Evolutionary conservation across 2,797 vertebrate species (phyloP).

Genomic region (Picus viridis): DNA sequence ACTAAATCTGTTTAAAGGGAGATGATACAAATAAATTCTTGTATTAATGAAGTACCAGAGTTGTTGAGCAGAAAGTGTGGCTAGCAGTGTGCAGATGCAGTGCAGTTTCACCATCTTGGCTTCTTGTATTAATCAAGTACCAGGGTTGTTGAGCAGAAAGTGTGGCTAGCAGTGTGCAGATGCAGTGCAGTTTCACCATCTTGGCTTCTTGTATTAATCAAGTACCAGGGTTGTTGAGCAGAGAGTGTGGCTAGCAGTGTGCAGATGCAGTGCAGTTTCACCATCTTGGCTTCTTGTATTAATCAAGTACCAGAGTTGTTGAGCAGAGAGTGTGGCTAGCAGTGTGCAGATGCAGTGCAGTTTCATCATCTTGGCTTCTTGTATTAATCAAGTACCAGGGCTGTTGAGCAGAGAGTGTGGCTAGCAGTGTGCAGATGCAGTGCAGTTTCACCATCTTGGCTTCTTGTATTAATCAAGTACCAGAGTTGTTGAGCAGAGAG

Average conservation of each 20-base stretch:
- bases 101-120: no score
- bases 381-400: no score
- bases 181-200: no score
- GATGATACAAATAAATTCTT: background rate
- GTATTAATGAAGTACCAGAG: background rate
- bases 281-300: background rate
- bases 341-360: background rate
- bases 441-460: accelerated
- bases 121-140: no score
- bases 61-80: background rate
- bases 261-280: no score
- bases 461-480: no score
- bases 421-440: background rate
- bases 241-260: no score
- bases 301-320: background rate
- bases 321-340: background rate
- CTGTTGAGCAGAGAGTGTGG: background rate
- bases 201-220: no score
- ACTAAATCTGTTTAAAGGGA: background rate
- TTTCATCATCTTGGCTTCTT: no score
- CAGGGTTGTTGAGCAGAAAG: no score
- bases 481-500: background rate
- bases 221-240: no score
- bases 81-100: background rate
- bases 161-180: no score